phyloP scores from a whole-genome alignment of 2,113 vertebrate species.

The Poeciliopsis turrubarensis region DNA sequence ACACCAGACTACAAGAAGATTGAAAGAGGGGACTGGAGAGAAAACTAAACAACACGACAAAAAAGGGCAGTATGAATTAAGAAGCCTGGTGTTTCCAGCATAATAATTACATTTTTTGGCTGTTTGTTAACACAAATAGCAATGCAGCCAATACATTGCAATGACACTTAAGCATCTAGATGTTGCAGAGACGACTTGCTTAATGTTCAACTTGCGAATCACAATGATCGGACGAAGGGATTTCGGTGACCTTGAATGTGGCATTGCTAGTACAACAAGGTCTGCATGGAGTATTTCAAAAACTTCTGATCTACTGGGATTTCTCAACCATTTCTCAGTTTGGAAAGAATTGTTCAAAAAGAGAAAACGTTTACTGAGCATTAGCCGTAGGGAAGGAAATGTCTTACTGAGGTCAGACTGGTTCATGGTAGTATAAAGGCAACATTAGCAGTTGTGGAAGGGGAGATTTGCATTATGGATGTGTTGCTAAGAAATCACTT shows the following conservation, averaged over 20 bases:
- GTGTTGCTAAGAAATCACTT: background rate
- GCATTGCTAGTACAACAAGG: background rate
- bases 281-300: background rate
- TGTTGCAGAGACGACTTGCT: no score
- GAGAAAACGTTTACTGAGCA: background rate
- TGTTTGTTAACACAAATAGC: background rate
- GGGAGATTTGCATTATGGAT: background rate
- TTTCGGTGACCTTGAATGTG: background rate
- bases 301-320: background rate
- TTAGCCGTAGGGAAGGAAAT: background rate
- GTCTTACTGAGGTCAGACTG: background rate
- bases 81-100: slow-evolving; percentile 19
- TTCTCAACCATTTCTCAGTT: background rate
- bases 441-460: background rate
- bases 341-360: background rate
- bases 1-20: slow-evolving; percentile 57
- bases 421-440: background rate
- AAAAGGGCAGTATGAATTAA: background rate
- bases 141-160: background rate
- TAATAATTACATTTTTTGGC: slow-evolving; percentile 27
- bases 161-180: background rate
- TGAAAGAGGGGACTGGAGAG: slow-evolving; percentile 42
- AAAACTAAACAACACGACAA: slow-evolving; percentile 40
- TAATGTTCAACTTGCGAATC: background rate
- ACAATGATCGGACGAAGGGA: background rate